Conservation (phyloP, 2,888 invertebrate genomes). For the Sceliomorpha sp. region DNA sequence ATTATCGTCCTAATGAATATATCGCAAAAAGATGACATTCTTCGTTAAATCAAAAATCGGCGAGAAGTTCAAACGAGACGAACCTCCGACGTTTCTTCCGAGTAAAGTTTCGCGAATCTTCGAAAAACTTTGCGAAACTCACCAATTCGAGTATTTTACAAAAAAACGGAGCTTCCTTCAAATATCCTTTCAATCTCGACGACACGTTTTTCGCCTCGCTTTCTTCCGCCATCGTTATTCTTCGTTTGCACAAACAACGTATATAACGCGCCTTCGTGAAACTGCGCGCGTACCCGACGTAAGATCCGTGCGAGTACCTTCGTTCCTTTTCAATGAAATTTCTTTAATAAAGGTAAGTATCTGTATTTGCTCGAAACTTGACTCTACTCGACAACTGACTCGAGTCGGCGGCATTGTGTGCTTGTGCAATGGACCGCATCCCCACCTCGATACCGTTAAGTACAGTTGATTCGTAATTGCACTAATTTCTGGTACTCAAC, state of each 20-base stretch:
- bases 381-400: conserved; percentile 32
- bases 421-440: conserved; percentile 37
- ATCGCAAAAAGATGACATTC: too few relatives aligned
- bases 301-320: too few relatives aligned
- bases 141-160: conserved; percentile 84
- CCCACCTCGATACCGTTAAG: conserved; percentile 65
- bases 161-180: conserved; percentile 68
- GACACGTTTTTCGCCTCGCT: conserved; percentile 42
- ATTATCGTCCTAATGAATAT: too few relatives aligned
- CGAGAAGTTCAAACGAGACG: too few relatives aligned
- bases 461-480: conserved; percentile 73
- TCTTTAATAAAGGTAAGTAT: neutral
- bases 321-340: too few relatives aligned
- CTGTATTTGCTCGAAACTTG: conserved; percentile 12
- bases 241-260: neutral
- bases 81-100: too few relatives aligned
- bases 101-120: too few relatives aligned
- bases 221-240: conserved; percentile 61
- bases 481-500: conserved; percentile 63
- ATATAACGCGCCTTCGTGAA: neutral
- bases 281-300: too few relatives aligned
- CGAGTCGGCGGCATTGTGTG: conserved; percentile 21
- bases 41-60: too few relatives aligned
- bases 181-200: conserved; percentile 58
- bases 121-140: too few relatives aligned